Conservation (phyloP, 2,888 invertebrate genomes). For the Julus scandinavius region DNA sequence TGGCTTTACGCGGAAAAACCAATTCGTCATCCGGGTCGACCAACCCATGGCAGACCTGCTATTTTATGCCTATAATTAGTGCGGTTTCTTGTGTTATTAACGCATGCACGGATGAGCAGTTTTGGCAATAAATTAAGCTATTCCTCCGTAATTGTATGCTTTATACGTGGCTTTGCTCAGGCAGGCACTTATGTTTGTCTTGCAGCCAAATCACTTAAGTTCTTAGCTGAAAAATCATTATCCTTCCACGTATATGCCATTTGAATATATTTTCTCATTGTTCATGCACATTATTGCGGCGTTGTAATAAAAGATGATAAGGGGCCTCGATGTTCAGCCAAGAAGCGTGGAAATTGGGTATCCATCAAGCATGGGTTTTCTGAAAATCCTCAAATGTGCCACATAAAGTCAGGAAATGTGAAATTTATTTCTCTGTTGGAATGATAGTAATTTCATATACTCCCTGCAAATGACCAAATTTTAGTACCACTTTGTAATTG, state of each 20-base stretch:
- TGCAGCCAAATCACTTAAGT: slow-evolving; percentile 24
- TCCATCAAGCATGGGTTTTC: not conserved
- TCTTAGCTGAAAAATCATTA: slow-evolving; percentile 31
- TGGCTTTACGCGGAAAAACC: not conserved
- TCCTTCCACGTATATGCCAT: slow-evolving; percentile 11
- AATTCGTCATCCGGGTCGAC: slow-evolving; percentile 17
- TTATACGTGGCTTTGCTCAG: not conserved
- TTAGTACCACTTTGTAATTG: slow-evolving; percentile 46
- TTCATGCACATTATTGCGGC: slow-evolving; percentile 14
- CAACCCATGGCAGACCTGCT: slow-evolving; percentile 1
- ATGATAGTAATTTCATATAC: slow-evolving; percentile 14
- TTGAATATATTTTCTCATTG: slow-evolving; percentile 23
- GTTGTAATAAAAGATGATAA: slow-evolving; percentile 30
- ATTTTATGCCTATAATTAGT: slow-evolving; percentile 20
- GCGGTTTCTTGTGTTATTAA: slow-evolving; percentile 32
- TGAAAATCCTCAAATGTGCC: slow-evolving; percentile 15
- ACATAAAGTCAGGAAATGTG: not conserved
- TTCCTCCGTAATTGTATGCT: slow-evolving; percentile 36
- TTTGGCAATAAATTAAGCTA: slow-evolving; percentile 24
- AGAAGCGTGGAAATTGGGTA: not conserved
- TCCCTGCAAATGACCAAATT: not conserved
- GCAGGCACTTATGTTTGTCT: slow-evolving; percentile 31
- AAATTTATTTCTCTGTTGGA: not conserved
- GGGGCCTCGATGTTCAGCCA: slow-evolving; percentile 24
- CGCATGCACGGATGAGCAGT: slow-evolving; percentile 28